A percentile compares a stretch with the other conserved stretches of the same genome.
Conservation (phyloP, 2,888 invertebrate species). For the Drosophila maculinotata region DNA sequence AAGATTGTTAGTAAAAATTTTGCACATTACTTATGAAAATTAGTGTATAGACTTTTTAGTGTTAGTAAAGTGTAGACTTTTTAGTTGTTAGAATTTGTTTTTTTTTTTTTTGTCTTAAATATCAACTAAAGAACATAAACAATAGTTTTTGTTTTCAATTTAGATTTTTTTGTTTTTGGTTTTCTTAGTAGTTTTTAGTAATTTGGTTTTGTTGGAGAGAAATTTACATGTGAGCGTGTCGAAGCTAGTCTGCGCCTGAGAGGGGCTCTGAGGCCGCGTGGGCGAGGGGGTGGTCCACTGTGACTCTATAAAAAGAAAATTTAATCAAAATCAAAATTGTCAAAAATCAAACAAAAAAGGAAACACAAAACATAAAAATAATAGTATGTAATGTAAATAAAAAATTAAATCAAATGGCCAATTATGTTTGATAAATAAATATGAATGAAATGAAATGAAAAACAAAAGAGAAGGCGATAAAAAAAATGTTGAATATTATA, state of each 20-base stretch:
- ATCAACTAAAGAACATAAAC: constrained; percentile 69
- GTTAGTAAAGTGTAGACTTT: constrained; percentile 50
- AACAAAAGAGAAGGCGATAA: constrained; percentile 44
- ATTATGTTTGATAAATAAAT: constrained; percentile 50
- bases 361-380: constrained; percentile 34
- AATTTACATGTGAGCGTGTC: constrained; percentile 86
- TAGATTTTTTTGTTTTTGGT: constrained; percentile 30
- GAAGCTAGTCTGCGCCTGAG: constrained; percentile 86
- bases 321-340: constrained; percentile 79
- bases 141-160: constrained; percentile 50
- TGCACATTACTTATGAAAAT: constrained; percentile 69
- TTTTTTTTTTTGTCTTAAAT: constrained; percentile 45
- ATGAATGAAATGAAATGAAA: constrained; percentile 41
- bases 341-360: constrained; percentile 48
- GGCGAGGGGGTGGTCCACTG: constrained; percentile 86
- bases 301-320: constrained; percentile 85
- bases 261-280: constrained; percentile 86
- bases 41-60: constrained; percentile 53
- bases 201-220: constrained; percentile 71
- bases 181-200: constrained; percentile 59
- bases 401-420: constrained; percentile 54
- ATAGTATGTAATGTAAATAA: constrained; percentile 23
- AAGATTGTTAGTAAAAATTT: constrained; percentile 70
- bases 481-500: constrained; percentile 49
- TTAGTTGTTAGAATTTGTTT: constrained; percentile 32